Evolutionary conservation across 2,888 invertebrate genomes (phyloP).

Genomic region (Cyclophora punctaria): DNA sequence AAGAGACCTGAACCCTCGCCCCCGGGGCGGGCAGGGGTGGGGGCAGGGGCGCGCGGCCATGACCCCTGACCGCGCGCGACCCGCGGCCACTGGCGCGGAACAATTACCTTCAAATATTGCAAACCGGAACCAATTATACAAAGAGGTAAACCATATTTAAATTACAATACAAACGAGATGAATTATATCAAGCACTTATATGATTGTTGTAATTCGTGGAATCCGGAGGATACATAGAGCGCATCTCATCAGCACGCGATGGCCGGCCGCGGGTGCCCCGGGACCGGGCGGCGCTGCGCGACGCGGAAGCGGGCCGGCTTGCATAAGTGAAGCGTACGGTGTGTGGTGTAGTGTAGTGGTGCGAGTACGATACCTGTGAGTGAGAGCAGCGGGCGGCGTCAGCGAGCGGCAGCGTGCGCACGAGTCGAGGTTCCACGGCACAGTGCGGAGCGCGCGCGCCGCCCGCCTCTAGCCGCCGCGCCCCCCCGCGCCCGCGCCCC

Average conservation of each 20-base stretch:
- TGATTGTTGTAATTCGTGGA: too few relatives aligned
- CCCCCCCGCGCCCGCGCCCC: constrained; percentile 15
- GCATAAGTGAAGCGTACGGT: too few relatives aligned
- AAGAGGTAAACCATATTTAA: too few relatives aligned
- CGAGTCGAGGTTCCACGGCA: constrained; percentile 47
- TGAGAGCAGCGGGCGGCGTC: constrained; percentile 33
- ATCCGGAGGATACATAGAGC: too few relatives aligned
- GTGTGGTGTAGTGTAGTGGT: constrained; percentile 6
- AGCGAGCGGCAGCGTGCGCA: constrained; percentile 43
- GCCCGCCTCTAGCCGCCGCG: constrained; percentile 25
- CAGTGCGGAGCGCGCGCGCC: constrained; percentile 33
- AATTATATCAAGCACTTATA: too few relatives aligned
- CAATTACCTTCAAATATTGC: neutral
- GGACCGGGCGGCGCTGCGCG: neutral
- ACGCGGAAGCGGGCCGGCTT: constrained; percentile 12
- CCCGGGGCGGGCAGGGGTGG: neutral
- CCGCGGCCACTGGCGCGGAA: constrained; percentile 15
- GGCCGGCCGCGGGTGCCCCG: neutral
- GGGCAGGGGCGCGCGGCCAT: constrained; percentile 11
- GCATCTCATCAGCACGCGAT: too few relatives aligned
- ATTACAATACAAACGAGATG: too few relatives aligned
- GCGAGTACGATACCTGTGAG: constrained; percentile 48
- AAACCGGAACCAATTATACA: too few relatives aligned
- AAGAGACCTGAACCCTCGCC: neutral
- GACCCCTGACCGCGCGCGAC: constrained; percentile 11